Conservation (phyloP, 2,888 invertebrate species). For the Oligia latruncula region DNA sequence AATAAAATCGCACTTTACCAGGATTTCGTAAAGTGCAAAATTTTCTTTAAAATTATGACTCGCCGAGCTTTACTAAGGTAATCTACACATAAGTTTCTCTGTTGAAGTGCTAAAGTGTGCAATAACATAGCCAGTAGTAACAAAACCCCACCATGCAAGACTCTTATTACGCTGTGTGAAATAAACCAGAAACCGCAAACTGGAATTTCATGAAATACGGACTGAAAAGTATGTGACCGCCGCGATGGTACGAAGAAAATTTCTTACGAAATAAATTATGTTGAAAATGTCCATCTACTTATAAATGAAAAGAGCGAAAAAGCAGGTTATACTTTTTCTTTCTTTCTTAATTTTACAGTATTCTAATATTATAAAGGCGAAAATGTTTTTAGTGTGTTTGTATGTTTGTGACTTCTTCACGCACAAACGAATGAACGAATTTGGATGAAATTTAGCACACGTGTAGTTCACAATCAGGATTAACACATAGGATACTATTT, state of each 20-base stretch:
- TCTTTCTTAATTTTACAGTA: no score
- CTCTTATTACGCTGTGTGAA: conserved; percentile 23
- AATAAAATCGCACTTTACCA: background rate
- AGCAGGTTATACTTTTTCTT: no score
- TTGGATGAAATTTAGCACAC: no score
- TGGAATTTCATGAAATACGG: conserved; percentile 24
- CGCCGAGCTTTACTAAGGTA: conserved; percentile 22
- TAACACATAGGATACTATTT: no score
- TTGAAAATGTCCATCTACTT: background rate
- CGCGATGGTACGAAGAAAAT: conserved; percentile 1
- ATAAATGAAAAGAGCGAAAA: background rate
- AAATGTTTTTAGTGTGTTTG: no score
- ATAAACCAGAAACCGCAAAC: conserved; percentile 35
- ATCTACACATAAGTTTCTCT: conserved; percentile 25
- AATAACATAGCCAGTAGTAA: conserved; percentile 38
- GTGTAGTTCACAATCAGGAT: no score
- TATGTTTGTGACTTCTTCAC: no score
- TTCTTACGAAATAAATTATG: conserved; percentile 1
- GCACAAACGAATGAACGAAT: no score
- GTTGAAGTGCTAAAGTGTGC: conserved; percentile 43
- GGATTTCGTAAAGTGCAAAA: conserved; percentile 6
- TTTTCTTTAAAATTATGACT: conserved; percentile 13
- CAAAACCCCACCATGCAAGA: conserved; percentile 26
- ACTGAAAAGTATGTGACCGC: conserved; percentile 8
- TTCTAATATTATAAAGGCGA: no score